phyloP scores from a whole-genome alignment of 2,113 vertebrate species.

The Zootoca vivipara region DNA sequence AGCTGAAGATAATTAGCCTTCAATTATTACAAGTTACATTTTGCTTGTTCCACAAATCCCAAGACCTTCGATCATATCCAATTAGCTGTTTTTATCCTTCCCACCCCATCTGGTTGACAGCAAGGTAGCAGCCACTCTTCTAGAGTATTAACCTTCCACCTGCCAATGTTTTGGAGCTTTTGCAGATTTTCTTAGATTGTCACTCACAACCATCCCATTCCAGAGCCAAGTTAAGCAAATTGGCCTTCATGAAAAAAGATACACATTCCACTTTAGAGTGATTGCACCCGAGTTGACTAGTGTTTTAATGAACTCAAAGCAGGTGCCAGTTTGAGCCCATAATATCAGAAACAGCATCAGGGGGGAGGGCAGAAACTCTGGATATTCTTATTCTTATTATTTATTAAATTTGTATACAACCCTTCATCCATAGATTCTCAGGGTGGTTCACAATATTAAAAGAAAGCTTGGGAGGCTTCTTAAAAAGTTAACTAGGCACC shows the following conservation, averaged over 20 bases:
- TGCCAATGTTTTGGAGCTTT: background rate
- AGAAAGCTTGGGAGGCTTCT: background rate
- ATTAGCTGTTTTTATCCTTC: constrained; percentile 24
- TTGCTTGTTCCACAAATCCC: constrained; percentile 14
- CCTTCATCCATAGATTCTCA: too few species aligned
- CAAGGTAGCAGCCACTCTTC: background rate
- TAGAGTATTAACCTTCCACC: background rate
- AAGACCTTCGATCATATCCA: constrained; percentile 20
- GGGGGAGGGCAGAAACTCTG: background rate
- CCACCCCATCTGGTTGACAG: constrained; percentile 12
- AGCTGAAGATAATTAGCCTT: constrained; percentile 25
- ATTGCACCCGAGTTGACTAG: background rate
- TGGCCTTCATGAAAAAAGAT: background rate
- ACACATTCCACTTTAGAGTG: background rate
- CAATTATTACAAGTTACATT: constrained; percentile 15
- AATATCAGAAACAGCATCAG: background rate
- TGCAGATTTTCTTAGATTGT: background rate
- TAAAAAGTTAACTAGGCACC: background rate
- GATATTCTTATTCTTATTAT: too few species aligned
- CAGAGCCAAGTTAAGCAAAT: background rate
- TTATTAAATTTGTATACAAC: too few species aligned
- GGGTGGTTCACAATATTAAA: background rate
- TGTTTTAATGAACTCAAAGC: constrained; percentile 23
- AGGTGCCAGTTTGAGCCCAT: background rate
- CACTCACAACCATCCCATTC: background rate